phyloP scores from a whole-genome alignment of 2,888 invertebrate genomes.

The Meliscaeva auricollis region DNA sequence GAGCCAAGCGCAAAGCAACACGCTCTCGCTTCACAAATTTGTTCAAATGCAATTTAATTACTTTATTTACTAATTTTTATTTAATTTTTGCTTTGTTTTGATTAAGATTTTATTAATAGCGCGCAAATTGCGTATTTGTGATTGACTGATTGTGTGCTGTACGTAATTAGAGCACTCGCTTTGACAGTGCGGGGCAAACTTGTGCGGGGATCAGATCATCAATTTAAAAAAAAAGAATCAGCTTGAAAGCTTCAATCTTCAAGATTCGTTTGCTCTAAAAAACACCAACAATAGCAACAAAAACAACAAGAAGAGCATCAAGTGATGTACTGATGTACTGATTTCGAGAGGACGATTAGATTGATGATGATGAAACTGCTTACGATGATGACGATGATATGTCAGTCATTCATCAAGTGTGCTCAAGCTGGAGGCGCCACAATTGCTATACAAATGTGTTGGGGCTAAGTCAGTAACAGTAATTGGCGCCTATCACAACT shows the following conservation, averaged over 20 bases:
- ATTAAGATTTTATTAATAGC: slow-evolving; percentile 46
- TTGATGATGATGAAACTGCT: slow-evolving; percentile 54
- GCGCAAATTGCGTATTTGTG: slow-evolving; percentile 53
- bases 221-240: slow-evolving; percentile 18
- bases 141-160: slow-evolving; percentile 14
- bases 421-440: slow-evolving; percentile 63
- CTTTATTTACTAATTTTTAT: slow-evolving; percentile 55
- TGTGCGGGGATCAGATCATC: background rate
- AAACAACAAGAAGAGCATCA: background rate
- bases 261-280: slow-evolving; percentile 36
- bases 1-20: background rate
- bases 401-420: slow-evolving; percentile 69
- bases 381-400: slow-evolving; percentile 62
- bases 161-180: slow-evolving; percentile 54
- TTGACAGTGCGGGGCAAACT: background rate
- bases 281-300: too few relatives aligned
- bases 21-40: slow-evolving; percentile 43
- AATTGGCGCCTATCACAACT: slow-evolving; percentile 68
- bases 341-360: slow-evolving; percentile 53
- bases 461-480: slow-evolving; percentile 58
- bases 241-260: slow-evolving; percentile 54
- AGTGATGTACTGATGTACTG: slow-evolving; percentile 23
- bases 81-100: slow-evolving; percentile 50
- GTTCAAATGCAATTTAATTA: slow-evolving; percentile 56
- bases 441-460: slow-evolving; percentile 53